Base-by-base conservation (phyloP, 2,888 invertebrate genomes). In the Drosophila diplacantha region DNA sequence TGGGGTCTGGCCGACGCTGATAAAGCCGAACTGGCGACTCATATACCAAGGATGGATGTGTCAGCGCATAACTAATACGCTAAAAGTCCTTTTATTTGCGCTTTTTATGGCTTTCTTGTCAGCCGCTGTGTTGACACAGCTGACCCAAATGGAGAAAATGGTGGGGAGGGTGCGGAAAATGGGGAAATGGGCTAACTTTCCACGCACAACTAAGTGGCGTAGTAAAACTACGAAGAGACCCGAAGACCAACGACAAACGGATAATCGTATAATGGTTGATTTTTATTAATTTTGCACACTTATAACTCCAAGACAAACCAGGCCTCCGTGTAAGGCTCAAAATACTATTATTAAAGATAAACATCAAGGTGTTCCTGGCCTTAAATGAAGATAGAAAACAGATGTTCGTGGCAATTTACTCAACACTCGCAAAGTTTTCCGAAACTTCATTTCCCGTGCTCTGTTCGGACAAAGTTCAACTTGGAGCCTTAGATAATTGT, bases 221-320 rank as follows among this genome's bases (percentile, higher is more conserved):
- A 75, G 75, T 78, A 73, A 78, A 78, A 83, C 75, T 75, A 71
- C 58, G 68, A 50, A 57, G 55, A 64, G 41, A 35, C 18, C 35
- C 31, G 29, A 29, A 41, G 26, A 41, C 44, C 39, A 51, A 38
- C 44, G 38, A 24, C 24, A 16, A 46, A 50, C 52, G 69, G 22
- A 35, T 47, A 43, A 50, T 32, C 46, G 56, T 51, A 60, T 64
- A 74, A 73, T 66, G 64, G 47, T 55, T 71, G 73, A 73, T 80
- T 84, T 74, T 74, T 82, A 81, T 81, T 84, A 84, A 81, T 84
- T 82, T 75, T 67, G 46, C 61, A 71, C 83, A 80, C 77, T 74
- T 82, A 82, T 71, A 82, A 72, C 73, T 84, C 67, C 73, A 61
- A 65, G 73, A 73, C 65, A 74, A 41, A 31, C 26, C 61, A 20